Evolutionary conservation across 1,140 invertebrate species (phyloP).

Genomic region (Drosophila repleta): DNA sequence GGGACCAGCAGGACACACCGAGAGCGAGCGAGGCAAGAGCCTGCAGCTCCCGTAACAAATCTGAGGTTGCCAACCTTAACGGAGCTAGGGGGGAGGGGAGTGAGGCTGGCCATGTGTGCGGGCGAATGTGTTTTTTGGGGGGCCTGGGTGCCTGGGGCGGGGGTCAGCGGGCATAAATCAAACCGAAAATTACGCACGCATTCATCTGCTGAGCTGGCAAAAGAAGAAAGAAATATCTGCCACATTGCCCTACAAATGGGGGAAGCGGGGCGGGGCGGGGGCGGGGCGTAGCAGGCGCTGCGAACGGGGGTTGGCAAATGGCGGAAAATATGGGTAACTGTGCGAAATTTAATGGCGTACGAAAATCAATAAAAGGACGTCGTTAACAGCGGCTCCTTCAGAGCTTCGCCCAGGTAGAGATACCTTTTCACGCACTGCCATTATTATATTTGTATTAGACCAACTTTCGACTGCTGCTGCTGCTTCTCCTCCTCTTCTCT

Average conservation of each 20-base stretch:
- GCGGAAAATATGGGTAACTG: slow-evolving; percentile 82
- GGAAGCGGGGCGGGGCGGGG: not conserved
- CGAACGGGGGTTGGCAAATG: slow-evolving; percentile 65
- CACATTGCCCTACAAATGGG: slow-evolving; percentile 60
- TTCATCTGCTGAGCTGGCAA: slow-evolving; percentile 83
- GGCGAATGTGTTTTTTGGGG: slow-evolving; percentile 28
- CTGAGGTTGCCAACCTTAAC: slow-evolving; percentile 62
- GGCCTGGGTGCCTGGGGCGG: slow-evolving; percentile 49
- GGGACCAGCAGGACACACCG: slow-evolving; percentile 34
- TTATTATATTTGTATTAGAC: not conserved
- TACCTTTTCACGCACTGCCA: no score
- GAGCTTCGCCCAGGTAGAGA: slow-evolving; percentile 10
- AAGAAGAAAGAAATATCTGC: slow-evolving; percentile 71
- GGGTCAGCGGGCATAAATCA: slow-evolving; percentile 82
- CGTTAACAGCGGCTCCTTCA: slow-evolving; percentile 34
- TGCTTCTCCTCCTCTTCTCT: no score
- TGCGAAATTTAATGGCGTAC: slow-evolving; percentile 79
- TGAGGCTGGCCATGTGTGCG: slow-evolving; percentile 61
- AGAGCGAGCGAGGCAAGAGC: not conserved
- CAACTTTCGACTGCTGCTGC: no score
- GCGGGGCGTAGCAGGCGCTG: slow-evolving; percentile 1
- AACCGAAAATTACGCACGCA: slow-evolving; percentile 81
- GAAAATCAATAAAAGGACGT: slow-evolving; percentile 75
- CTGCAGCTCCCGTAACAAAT: slow-evolving; percentile 63
- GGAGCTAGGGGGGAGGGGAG: not conserved